These are phyloP conservation scores for Mesembrinibis cayennensis DNA, from an alignment of 2,113 vertebrate genomes.

Conservation along the genomic window DNA sequence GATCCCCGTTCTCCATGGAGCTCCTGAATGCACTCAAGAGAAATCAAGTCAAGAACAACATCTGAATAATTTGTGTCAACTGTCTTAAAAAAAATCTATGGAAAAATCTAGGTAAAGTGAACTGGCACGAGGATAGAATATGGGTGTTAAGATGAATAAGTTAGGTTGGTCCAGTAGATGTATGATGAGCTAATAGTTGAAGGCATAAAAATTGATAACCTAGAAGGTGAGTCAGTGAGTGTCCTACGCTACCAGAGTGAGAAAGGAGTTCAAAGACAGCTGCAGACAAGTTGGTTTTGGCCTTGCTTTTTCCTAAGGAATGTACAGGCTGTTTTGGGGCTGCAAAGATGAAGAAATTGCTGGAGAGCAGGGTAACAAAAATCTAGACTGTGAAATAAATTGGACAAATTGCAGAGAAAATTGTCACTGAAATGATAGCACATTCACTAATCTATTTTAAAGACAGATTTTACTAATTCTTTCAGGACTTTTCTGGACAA, in stretches of 20 bases:
- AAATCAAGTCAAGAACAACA: not conserved
- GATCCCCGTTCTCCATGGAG: not conserved
- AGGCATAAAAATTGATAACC: not conserved
- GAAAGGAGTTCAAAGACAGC: not conserved
- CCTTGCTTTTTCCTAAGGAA: not conserved
- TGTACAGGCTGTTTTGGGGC: not conserved
- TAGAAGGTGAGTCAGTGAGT: not conserved
- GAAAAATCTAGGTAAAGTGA: not conserved
- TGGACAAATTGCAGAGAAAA: not conserved
- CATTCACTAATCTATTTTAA: not conserved
- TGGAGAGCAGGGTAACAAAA: not conserved
- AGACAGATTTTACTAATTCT: not conserved
- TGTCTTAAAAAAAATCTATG: not conserved
- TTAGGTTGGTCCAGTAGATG: not conserved
- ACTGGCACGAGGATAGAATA: not conserved
- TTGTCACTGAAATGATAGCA: not conserved
- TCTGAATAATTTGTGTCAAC: not conserved
- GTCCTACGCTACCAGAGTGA: not conserved
- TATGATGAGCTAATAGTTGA: not conserved
- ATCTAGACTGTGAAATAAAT: not conserved
- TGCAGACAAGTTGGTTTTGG: not conserved
- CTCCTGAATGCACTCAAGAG: not conserved
- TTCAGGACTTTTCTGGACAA: not conserved
- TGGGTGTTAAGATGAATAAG: not conserved
- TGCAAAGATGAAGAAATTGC: not conserved